Evolutionary conservation across 2,113 vertebrate genomes (phyloP), one percentile per base, ranked within the genome.

Genomic region (Carettochelys insculpta): DNA sequence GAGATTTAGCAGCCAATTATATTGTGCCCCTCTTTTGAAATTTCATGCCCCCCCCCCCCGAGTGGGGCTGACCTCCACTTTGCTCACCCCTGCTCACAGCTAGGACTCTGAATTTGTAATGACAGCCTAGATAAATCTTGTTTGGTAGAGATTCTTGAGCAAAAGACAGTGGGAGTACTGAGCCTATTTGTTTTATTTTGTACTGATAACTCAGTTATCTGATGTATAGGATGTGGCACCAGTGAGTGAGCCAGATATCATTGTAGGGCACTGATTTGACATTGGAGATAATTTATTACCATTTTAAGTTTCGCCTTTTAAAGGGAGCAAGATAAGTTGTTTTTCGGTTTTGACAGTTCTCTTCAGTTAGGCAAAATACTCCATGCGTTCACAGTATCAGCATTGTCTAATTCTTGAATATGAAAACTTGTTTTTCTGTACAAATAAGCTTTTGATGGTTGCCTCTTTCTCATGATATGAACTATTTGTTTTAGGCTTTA

Each of bases 401-500:
- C 52, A 9, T 38, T 51, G 81, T 58, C 29, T 75, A 25, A 41
- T 25, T 45, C 38, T 80, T 31, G 88, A 83, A 83, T 80, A 22
- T 75, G 5, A 9, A 22, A 1, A 76, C 54, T 77, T 3, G 50
- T 2, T 50, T 92, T 8, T 43, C 51, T 27, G 22, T 92, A 56
- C 24, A 47, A 29, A 83, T 52, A 27, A 85, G 47, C 25, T 83
- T 80, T 82, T 95, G 31, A 96, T 78, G 19, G 45, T 20, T 90
- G 90, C 79, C 7, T 83, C 87, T 92, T 50, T 91, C 52, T 94
- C 3, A 1, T 71, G 2, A 79, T 88, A 16, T 50, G 51, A 95
- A 93, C n/a, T 94, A 93, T 93, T 85, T 95, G 91, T 94, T 97
- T 51, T 97, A 99, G 99, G 99, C 99, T 41, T 95, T 99, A 95